Conservation (phyloP, 2,113 vertebrate genomes). For the Hipposideros armiger region DNA sequence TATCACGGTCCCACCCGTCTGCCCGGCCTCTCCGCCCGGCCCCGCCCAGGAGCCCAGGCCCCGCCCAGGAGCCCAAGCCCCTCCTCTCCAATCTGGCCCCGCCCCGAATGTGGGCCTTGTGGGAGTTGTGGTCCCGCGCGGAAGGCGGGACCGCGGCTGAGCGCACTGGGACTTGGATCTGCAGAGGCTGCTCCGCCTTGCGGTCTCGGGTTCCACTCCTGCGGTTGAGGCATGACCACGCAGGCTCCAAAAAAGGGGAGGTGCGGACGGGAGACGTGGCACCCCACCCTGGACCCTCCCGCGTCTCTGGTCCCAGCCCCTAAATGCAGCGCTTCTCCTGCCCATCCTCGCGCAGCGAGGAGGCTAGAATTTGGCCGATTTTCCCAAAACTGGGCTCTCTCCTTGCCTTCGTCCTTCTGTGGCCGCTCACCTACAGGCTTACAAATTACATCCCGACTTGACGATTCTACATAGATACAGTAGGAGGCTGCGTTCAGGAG, state of each 20-base stretch:
- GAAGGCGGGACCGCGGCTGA: accelerated
- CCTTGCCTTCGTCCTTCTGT: background rate
- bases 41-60: background rate
- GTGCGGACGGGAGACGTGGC: no score
- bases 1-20: background rate
- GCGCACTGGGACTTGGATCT: background rate
- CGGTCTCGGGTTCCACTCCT: accelerated
- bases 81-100: background rate
- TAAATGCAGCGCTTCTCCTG: accelerated
- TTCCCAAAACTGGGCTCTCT: background rate
- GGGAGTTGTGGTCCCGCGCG: background rate
- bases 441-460: no score
- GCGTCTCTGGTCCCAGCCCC: background rate
- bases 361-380: no score
- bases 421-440: background rate
- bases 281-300: background rate
- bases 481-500: background rate
- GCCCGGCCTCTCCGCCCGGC: no score
- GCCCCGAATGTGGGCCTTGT: accelerated
- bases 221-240: constrained; percentile 76
- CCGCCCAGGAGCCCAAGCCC: background rate
- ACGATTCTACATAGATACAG: background rate
- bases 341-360: no score
- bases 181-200: no score
- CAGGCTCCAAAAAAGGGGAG: constrained; percentile 70